Base-by-base conservation (phyloP, 2,888 invertebrate genomes). In the Saturnia japonica region DNA sequence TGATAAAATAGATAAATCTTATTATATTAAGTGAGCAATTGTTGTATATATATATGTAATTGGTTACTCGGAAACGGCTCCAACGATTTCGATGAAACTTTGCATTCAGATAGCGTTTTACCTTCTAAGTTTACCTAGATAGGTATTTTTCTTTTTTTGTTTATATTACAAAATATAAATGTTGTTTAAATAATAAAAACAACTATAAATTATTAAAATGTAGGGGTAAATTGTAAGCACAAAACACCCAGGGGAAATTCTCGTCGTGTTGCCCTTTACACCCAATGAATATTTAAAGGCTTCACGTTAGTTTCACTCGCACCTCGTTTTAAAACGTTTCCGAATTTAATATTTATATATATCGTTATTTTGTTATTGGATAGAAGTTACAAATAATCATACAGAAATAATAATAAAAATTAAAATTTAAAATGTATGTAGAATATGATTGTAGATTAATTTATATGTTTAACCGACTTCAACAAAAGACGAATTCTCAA, bases 281-380 rank as follows among this genome's bases (percentile, higher is more conserved):
- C 93, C 88, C 90, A 86, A 86, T 93, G 90, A 93, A 93, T 93
- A 92, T 92, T 93, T 93, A 89, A 92, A 88, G 78, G 83, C 81
- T 82, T 78, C 72, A 76, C 80, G 85, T 81, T 82, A 81, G 82
- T 82, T 83, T 85, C 82, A 83, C 81, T 83, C 81, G 64, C 19
- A 3, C 64, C 40, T 40, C 64, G 64, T n/a, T 64, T 60, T 64
- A 64, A 34, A 64, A 40, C 34, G 22, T 19, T 34, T 40, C n/a
- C n/a, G 40, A 64, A 40, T 64, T 19, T 19, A 64, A 40, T 64
- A 64, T 34, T 16, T 34, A 62, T n/a, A 62, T n/a, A 11, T 40
- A 19, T 64, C 22, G 4, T 9, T n/a, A 40, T 25, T 40, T 40
- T n/a, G 0, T 64, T 40, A 64, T 40, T 1, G 9, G 11, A 64